Evolutionary conservation across 2,113 vertebrate species (phyloP), one percentile per base, ranked within the genome.

Genomic region (Megalops atlanticus): DNA sequence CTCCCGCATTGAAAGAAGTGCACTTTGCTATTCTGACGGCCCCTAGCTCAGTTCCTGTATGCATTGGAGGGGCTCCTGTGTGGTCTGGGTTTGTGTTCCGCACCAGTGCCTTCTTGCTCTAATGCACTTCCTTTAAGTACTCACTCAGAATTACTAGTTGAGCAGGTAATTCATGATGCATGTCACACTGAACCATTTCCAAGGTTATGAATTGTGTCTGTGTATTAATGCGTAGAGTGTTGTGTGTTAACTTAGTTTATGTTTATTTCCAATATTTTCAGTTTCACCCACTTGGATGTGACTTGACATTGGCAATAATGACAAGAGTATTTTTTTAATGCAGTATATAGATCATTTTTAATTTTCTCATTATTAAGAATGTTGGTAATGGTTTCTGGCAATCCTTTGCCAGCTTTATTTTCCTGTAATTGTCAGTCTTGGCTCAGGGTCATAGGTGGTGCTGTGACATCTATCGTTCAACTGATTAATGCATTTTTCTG

Each of bases 201-300:
- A 35, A 77, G 73, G 70, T 81, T 85, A 84, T 81, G 83, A 27
- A 41, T 77, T 78, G 69, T 86, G 54, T 84, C 70, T 93, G 90
- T 92, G 91, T 91, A 91, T 92, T 77, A 85, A 87, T 83, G 84
- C 80, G 86, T 76, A 86, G 47, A 86, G 84, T 90, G 21, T 85
- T 35, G 64, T 83, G 36, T 82, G 87, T 79, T 79, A 76, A 74
- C 36, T 79, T 49, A 83, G 36, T 76, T 73, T 43, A 80, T 79
- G 35, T 80, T 84, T n/a, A 47, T 77, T 1, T 85, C 49, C 14
- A 75, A 43, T 45, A 36, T 79, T 15, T 40, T 74, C 36, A 78
- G 15, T 84, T 75, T 88, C 83, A 76, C 80, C 54, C 73, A 68
- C 31, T 49, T 77, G 47, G 3, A 45, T 87, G 82, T 88, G 77